phyloP scores from a whole-genome alignment of 2,797 vertebrate genomes.

The Lepus townsendii region DNA sequence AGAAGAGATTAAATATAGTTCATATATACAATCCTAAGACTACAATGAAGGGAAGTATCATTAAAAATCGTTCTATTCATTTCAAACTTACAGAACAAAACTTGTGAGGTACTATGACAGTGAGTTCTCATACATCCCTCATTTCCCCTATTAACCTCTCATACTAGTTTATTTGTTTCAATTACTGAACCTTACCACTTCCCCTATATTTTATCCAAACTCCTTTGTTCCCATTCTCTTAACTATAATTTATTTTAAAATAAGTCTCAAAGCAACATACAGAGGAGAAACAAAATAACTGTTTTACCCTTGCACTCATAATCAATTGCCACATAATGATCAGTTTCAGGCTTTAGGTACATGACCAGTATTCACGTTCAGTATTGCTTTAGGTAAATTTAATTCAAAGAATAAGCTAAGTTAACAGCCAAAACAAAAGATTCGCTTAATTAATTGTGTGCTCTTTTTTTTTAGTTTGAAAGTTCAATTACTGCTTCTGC shows the following conservation, averaged over 20 bases:
- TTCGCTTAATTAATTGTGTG: constrained; percentile 39
- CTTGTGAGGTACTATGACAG: no score
- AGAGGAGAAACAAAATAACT: background rate
- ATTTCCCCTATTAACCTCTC: no score
- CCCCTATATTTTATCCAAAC: no score
- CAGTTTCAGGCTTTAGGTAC: background rate
- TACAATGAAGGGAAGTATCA: no score
- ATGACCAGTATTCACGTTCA: background rate
- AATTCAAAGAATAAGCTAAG: constrained; percentile 22
- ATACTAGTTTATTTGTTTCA: no score
- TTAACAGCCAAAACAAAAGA: constrained; percentile 19
- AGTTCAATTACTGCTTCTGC: constrained; percentile 40
- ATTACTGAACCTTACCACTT: no score
- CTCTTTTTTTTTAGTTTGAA: constrained; percentile 27
- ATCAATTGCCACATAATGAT: background rate
- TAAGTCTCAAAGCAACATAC: constrained; percentile 1
- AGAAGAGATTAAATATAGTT: no score
- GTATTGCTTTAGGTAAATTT: constrained; percentile 31
- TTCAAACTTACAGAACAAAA: no score
- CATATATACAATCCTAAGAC: no score
- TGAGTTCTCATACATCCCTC: no score
- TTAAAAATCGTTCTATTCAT: no score
- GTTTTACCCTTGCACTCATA: background rate
- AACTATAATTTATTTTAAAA: background rate
- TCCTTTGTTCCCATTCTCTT: background rate